These are phyloP conservation scores for Thalassarche chlororhynchos DNA, from an alignment of 2,113 vertebrate genomes.

Conservation along the genomic window DNA sequence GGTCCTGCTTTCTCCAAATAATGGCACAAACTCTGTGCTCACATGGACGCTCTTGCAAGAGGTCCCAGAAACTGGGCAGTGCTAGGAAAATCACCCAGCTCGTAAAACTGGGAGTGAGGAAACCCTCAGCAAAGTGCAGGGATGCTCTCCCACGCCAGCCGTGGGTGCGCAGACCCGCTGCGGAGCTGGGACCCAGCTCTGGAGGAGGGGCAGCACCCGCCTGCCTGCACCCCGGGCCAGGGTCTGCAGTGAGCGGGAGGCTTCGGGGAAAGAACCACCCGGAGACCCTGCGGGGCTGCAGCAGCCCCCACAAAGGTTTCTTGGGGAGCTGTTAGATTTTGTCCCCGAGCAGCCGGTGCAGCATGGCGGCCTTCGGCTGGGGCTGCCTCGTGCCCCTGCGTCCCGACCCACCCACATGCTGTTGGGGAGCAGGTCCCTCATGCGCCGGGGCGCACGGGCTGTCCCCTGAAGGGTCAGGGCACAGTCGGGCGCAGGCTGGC, in stretches of 20 bases:
- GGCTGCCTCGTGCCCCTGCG: fast-evolving
- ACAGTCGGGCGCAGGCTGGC: neutral
- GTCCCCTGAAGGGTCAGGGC: fast-evolving
- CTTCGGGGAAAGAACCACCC: neutral
- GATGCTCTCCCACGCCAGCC: neutral
- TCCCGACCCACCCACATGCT: fast-evolving
- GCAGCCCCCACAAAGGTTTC: fast-evolving
- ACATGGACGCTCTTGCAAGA: neutral
- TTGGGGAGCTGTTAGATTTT: neutral
- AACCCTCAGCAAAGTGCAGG: neutral
- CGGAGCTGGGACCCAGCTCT: fast-evolving
- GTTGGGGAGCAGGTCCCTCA: fast-evolving
- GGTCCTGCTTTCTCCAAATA: slow-evolving; percentile 22
- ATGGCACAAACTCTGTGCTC: neutral
- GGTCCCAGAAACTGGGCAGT: neutral
- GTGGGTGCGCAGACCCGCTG: fast-evolving
- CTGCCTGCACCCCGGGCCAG: neutral
- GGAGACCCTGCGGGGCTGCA: neutral
- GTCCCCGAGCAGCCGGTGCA: neutral
- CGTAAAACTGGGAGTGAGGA: neutral
- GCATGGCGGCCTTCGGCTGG: fast-evolving
- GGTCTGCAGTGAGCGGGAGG: fast-evolving
- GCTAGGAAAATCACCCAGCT: neutral
- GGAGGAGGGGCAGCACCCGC: neutral
- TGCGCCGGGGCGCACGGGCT: neutral